Evolutionary conservation across 2,888 invertebrate genomes (phyloP), one percentile per base, ranked within the genome.

Genomic region (Agonopterix alstromeriana): DNA sequence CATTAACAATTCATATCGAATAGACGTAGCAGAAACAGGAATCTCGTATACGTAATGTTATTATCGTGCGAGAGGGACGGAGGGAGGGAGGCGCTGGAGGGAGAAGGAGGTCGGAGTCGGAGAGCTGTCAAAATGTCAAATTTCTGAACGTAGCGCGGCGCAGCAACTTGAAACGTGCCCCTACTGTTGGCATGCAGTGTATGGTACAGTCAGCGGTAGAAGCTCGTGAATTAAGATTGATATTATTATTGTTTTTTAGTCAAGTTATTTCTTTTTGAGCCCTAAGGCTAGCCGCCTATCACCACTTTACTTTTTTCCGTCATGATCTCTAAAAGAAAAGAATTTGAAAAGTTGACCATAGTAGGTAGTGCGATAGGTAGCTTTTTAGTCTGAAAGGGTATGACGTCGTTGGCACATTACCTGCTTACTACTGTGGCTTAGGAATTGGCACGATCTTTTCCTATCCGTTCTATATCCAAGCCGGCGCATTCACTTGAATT

Each of bases 51-150:
- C 73, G 78, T 81, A 82, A 81, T 78, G 79, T 74, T 81, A 81
- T 79, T 80, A 82, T 77, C 75, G 78, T 69, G 70, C 60, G 77
- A 77, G 72, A 55, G 74, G 67, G 76, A 77, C 57, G 66, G 68
- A 57, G 62, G 53, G 51, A 57, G 50, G 53, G 43, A 51, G 53
- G 53, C 51, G 65, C 47, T 68, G 67, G 48, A 68, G 65, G 69
- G 67, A 62, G 60, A 55, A 73, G 70, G 69, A 65, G 73, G 70
- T 77, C 77, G 77, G 77, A 85, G 86, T 85, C 86, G 87, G 86
- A 81, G 86, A 82, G 78, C 89, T 89, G 89, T 89, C 89, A 89
- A 89, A 89, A 89, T 82, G 89, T 89, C 89, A 89, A 89, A 89
- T 89, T 89, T 88, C 86, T 81, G 86, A 79, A 85, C 85, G 79